Evolutionary conservation across 2,113 vertebrate genomes (phyloP).

Genomic region (Dissostichus mawsoni): DNA sequence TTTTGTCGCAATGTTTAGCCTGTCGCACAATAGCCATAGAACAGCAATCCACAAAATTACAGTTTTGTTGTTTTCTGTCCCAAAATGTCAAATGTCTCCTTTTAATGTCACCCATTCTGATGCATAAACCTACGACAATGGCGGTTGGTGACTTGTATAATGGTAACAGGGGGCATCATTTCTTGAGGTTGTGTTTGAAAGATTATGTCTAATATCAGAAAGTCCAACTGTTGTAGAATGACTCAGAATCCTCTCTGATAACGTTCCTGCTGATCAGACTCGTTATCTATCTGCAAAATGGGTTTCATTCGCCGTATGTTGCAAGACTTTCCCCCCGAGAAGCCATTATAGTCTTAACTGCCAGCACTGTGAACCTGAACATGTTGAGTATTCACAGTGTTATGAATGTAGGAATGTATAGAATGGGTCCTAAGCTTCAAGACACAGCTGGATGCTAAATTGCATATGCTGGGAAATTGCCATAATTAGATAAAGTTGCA

Average conservation of each 20-base stretch:
- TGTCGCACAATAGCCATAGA: neutral
- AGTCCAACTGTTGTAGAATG: neutral
- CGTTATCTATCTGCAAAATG: constrained; percentile 18
- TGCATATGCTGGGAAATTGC: too few relatives aligned
- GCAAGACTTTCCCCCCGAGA: neutral
- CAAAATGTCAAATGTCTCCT: neutral
- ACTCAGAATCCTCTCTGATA: neutral
- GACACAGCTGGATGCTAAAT: too few relatives aligned
- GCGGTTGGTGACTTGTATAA: neutral
- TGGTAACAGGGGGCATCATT: neutral
- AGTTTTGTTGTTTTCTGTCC: neutral
- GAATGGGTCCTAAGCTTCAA: too few relatives aligned
- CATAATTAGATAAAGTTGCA: too few relatives aligned
- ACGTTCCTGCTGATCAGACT: neutral
- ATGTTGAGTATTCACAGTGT: too few relatives aligned
- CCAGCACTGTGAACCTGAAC: too few relatives aligned
- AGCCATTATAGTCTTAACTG: too few relatives aligned
- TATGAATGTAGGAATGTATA: too few relatives aligned
- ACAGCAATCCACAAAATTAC: neutral
- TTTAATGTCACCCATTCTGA: neutral
- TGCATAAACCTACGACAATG: neutral
- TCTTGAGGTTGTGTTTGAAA: neutral
- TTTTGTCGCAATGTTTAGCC: constrained; percentile 14
- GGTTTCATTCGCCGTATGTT: constrained; percentile 8
- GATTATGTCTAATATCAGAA: constrained; percentile 26